Base-by-base conservation (phyloP, 37 sponge, comb jelly and placozoan species). In the Aphrocallistes beatrix region DNA sequence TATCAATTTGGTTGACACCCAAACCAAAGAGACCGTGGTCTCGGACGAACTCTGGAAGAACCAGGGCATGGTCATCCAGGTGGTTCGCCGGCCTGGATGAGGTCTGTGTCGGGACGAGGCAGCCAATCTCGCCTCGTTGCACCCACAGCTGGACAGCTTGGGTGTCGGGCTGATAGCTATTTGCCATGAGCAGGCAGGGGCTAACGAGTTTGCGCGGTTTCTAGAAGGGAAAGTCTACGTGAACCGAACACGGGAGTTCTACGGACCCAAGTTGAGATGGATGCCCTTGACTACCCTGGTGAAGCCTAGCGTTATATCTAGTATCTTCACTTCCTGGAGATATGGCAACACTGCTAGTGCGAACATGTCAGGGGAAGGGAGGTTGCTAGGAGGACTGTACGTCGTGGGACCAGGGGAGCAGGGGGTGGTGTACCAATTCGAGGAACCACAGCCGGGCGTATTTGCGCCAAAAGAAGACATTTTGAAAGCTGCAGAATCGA, bases 71-170 rank as follows among this genome's bases (percentile, higher is more conserved):
- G 75, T 60, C 3, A 60, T 60, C 10, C 75, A 60, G 34, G 75
- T 60, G 6, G n/a, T 60, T 30, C 75, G 75, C 32, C 25, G 75
- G 34, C 75, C 75, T 13, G 75, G 75, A 13, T 60, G 75, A 60
- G 75, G 75, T 6, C 34, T 60, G 75, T 60, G 75, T 60, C 75
- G 75, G 28, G 75, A 60, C 75, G 75, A 60, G 75, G 75, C 75
- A 19, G 34, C 75, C 8, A 19, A 60, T 3, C 34, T 60, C 28
- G 75, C 75, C 75, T 60, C 21, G 75, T 60, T 60, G 75, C 75
- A 30, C 17, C 75, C 75, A 6, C 75, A 60, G 75, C 75, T 60
- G 32, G 75, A 60, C 3, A 30, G 75, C 75, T 32, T 60, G 75
- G 75, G 75, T 19, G 75, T 60, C 6, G 75, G 75, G 75, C 75